Conservation (phyloP, 2,113 vertebrate species). For the Notothenia coriiceps region DNA sequence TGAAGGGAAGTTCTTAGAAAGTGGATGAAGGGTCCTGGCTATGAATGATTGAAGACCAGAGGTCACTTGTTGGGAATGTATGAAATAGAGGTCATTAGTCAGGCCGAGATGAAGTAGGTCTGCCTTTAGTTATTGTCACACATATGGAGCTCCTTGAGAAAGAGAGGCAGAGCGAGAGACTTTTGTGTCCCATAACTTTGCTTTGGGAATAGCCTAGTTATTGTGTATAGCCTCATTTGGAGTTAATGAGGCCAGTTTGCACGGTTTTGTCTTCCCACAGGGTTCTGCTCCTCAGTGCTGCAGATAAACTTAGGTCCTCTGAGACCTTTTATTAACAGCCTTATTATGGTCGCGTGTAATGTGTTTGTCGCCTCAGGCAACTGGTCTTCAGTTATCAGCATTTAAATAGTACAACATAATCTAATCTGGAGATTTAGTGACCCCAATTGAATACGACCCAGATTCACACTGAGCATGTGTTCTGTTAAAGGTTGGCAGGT, state of each 20-base stretch:
- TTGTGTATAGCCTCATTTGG: conserved; percentile 60
- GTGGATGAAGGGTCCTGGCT: background rate
- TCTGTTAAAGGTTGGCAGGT: too few species aligned
- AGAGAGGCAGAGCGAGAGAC: background rate
- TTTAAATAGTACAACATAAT: background rate
- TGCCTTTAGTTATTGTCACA: conserved; percentile 17
- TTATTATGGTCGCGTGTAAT: conserved; percentile 8
- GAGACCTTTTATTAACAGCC: conserved; percentile 29
- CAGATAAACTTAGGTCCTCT: conserved; percentile 28
- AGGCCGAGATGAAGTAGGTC: background rate
- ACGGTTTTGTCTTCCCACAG: conserved; percentile 46
- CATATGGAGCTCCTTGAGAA: conserved; percentile 2
- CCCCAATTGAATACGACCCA: background rate
- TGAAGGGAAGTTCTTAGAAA: background rate
- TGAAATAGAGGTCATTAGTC: background rate
- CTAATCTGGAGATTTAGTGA: background rate
- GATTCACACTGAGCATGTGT: background rate
- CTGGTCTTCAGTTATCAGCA: background rate
- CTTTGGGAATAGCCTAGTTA: conserved; percentile 72
- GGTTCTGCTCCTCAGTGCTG: conserved; percentile 25
- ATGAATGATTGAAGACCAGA: background rate
- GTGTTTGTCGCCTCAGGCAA: background rate
- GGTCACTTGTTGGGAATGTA: background rate
- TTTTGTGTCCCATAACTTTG: conserved; percentile 31
- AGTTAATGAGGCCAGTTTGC: conserved; percentile 69